Evolutionary conservation across 2,113 vertebrate genomes (phyloP).

Genomic region (Alethe castanea): DNA sequence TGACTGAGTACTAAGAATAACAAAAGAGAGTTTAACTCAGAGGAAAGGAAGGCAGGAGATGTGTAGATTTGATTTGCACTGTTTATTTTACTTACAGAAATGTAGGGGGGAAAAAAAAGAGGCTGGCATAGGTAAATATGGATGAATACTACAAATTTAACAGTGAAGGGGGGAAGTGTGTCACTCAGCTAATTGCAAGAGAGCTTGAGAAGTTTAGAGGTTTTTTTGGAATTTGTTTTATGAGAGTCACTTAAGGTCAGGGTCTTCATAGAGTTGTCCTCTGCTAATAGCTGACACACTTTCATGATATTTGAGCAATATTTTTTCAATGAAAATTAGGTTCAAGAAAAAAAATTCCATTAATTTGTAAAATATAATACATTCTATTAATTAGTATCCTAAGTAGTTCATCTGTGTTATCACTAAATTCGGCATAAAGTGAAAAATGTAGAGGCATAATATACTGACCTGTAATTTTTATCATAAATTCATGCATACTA

Average conservation of each 20-base stretch:
- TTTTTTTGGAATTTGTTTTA: background rate
- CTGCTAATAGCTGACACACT: background rate
- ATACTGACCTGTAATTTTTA: background rate
- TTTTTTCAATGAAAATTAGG: slow-evolving; percentile 19
- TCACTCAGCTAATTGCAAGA: background rate
- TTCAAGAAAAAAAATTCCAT: background rate
- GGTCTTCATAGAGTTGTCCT: background rate
- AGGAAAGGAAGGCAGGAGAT: background rate
- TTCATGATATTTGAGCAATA: background rate
- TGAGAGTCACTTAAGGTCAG: background rate
- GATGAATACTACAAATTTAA: background rate
- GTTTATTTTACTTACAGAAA: background rate
- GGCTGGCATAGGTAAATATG: background rate
- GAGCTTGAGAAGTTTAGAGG: background rate
- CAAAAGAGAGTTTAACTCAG: background rate
- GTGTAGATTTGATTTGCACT: background rate
- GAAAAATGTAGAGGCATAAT: slow-evolving; percentile 4
- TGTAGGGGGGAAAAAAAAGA: background rate
- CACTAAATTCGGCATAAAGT: background rate
- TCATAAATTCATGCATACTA: background rate
- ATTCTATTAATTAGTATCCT: background rate
- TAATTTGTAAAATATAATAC: background rate
- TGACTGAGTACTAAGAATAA: background rate
- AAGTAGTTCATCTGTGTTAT: background rate
- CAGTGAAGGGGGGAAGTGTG: background rate